Conservation (phyloP, 2,888 invertebrate species). For the Drosophila mimetica region DNA sequence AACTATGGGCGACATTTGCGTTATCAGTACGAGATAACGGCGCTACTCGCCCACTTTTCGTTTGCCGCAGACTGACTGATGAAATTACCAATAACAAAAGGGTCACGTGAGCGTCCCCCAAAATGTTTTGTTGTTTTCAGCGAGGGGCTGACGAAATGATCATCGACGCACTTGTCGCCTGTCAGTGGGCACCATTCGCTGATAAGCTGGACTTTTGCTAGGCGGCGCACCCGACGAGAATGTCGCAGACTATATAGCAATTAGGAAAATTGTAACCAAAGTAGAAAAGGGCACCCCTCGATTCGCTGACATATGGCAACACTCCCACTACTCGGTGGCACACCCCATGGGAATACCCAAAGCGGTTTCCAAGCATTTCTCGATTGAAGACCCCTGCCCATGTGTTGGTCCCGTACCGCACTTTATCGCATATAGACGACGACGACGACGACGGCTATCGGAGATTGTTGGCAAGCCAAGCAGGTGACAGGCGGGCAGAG, state of each 20-base stretch:
- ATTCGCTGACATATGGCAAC: not conserved
- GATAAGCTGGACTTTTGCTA: not conserved
- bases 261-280: no score
- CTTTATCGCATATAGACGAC: slow-evolving; percentile 6
- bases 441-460: slow-evolving; percentile 1
- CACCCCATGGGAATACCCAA: not conserved
- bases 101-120: slow-evolving; percentile 28
- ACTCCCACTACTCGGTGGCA: not conserved
- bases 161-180: slow-evolving; percentile 10
- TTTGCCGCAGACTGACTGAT: slow-evolving; percentile 12
- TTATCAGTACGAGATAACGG: slow-evolving; percentile 49
- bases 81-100: slow-evolving; percentile 54
- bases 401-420: not conserved
- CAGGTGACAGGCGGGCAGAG: slow-evolving; percentile 30
- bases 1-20: slow-evolving; percentile 54
- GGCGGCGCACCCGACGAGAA: not conserved
- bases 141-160: not conserved
- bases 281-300: no score
- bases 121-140: not conserved
- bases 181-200: not conserved
- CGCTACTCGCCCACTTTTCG: slow-evolving; percentile 5
- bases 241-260: not conserved
- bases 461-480: slow-evolving; percentile 14
- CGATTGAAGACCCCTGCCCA: not conserved
- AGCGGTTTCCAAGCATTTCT: not conserved